Conservation (phyloP, 2,797 vertebrate species). For the Danio albolineatus region DNA sequence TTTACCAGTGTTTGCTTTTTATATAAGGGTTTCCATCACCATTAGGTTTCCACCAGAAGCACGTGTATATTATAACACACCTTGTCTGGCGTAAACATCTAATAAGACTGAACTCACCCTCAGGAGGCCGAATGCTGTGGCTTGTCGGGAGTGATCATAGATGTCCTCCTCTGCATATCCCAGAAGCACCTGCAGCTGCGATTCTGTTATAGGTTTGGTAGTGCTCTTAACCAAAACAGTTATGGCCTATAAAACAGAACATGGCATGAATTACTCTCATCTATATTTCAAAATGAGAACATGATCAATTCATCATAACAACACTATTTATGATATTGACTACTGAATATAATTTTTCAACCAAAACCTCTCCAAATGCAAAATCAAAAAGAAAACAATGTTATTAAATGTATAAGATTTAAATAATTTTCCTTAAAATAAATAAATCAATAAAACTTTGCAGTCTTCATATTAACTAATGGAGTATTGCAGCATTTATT, state of each 20-base stretch:
- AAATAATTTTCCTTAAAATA: too few relatives aligned
- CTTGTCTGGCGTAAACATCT: neutral
- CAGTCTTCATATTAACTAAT: too few relatives aligned
- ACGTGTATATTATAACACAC: neutral
- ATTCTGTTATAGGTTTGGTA: conserved; percentile 84
- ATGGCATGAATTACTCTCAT: neutral
- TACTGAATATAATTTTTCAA: too few relatives aligned
- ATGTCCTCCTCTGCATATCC: conserved; percentile 98
- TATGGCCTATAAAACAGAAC: conserved; percentile 80
- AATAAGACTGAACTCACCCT: conserved; percentile 89
- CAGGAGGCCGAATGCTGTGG: conserved; percentile 94
- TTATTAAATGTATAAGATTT: too few relatives aligned
- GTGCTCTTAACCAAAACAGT: conserved; percentile 89
- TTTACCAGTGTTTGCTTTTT: neutral
- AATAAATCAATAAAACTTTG: too few relatives aligned
- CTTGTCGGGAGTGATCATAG: conserved; percentile 92
- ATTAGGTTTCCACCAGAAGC: neutral
- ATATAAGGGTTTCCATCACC: neutral
- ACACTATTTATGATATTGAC: too few relatives aligned
- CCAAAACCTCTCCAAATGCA: too few relatives aligned
- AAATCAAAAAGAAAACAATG: too few relatives aligned
- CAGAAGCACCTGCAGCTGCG: conserved; percentile 93
- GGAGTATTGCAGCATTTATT: too few relatives aligned
- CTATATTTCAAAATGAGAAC: neutral
- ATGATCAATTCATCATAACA: neutral